phyloP scores from a whole-genome alignment of 1,140 invertebrate species.

The Eciton burchellii region DNA sequence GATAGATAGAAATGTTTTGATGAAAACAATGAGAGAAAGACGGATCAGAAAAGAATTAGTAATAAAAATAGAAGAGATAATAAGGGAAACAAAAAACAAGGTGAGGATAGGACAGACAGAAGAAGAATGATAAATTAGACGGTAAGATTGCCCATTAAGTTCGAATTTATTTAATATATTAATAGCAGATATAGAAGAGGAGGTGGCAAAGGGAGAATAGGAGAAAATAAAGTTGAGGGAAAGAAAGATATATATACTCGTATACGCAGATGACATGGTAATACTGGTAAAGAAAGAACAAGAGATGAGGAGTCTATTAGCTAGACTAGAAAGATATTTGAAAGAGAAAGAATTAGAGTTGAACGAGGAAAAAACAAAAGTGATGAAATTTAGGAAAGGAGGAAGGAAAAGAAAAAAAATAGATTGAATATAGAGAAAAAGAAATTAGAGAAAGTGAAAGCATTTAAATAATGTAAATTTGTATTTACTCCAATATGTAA shows the following conservation, averaged over 20 bases:
- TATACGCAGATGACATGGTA: slow-evolving; percentile 51
- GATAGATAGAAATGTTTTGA: slow-evolving; percentile 31
- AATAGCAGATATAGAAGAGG: slow-evolving; percentile 42
- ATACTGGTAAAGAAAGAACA: slow-evolving; percentile 15
- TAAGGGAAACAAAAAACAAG: slow-evolving; percentile 7
- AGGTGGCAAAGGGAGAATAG: slow-evolving; percentile 5
- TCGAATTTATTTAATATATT: slow-evolving; percentile 60
- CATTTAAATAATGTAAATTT: background rate
- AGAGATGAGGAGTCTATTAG: slow-evolving; percentile 20
- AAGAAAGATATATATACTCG: slow-evolving; percentile 17
- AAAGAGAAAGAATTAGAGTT: slow-evolving; percentile 4
- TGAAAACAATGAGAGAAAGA: slow-evolving; percentile 20
- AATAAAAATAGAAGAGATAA: background rate
- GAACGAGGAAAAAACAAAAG: slow-evolving; percentile 25
- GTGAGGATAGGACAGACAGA: background rate
- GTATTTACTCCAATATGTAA: no score
- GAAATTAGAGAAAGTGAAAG: background rate
- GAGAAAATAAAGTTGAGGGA: slow-evolving; percentile 7
- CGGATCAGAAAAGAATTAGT: slow-evolving; percentile 3
- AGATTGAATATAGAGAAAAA: background rate
- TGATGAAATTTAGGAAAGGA: background rate
- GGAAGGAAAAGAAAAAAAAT: background rate
- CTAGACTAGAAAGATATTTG: slow-evolving; percentile 20
- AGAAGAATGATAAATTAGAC: slow-evolving; percentile 16
- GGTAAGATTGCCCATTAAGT: slow-evolving; percentile 61